Evolutionary conservation across 2,113 vertebrate species (phyloP).

Genomic region (Tricholaema leucomelas): DNA sequence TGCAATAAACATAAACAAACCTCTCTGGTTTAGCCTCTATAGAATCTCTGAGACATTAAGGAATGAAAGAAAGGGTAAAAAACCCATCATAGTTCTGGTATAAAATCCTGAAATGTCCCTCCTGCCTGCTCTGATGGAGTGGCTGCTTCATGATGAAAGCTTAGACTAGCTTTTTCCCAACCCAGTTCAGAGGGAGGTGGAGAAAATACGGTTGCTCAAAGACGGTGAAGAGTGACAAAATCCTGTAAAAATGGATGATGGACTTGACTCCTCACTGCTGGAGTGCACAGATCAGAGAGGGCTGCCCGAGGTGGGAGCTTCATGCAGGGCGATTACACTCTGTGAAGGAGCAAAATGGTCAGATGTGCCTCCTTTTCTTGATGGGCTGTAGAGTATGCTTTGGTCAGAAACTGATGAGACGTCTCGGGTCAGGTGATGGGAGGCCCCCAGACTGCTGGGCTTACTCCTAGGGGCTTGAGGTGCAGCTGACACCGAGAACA

Average conservation of each 20-base stretch:
- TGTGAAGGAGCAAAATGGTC: neutral
- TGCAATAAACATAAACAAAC: neutral
- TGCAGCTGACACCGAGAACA: accelerated
- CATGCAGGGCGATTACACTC: neutral
- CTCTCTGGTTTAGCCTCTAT: neutral
- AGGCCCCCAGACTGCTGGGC: accelerated
- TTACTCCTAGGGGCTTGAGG: neutral
- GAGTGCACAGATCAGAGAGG: accelerated
- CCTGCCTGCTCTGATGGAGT: neutral
- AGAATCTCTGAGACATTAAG: neutral
- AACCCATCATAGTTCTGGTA: neutral
- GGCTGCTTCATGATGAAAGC: neutral
- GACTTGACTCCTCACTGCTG: neutral
- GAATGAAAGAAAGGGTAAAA: neutral
- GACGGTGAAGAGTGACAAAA: neutral
- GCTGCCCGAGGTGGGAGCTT: neutral
- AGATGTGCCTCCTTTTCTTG: neutral
- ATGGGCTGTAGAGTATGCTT: neutral
- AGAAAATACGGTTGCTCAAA: neutral
- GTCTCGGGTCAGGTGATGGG: neutral
- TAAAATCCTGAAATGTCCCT: neutral
- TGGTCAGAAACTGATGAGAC: neutral
- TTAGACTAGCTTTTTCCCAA: neutral
- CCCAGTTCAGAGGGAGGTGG: neutral
- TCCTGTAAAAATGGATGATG: neutral